These are phyloP conservation scores for Dinoponera quadriceps DNA, from an alignment of 1,140 invertebrate species.

Conservation along the genomic window DNA sequence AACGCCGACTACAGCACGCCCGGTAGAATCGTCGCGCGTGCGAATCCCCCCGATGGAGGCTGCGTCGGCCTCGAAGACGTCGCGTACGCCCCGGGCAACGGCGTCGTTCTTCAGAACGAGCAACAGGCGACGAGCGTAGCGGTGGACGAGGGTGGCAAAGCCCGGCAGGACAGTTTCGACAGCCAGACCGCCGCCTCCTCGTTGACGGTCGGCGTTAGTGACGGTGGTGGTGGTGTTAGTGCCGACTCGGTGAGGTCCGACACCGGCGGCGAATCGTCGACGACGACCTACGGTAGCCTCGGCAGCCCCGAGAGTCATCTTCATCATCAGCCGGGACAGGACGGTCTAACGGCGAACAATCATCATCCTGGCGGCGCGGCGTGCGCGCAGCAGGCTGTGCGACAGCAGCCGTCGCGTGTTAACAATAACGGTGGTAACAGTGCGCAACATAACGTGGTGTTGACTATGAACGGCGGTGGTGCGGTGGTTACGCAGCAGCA, in stretches of 20 bases:
- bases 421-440: constrained; percentile 65
- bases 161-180: constrained; percentile 69
- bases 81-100: constrained; percentile 58
- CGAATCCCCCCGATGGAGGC: constrained; percentile 50
- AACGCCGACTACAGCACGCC: constrained; percentile 34
- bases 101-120: constrained; percentile 62
- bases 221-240: constrained; percentile 45
- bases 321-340: constrained; percentile 63
- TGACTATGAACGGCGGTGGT: constrained; percentile 76
- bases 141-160: constrained; percentile 63
- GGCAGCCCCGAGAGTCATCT: constrained; percentile 82
- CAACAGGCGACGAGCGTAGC: constrained; percentile 56
- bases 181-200: constrained; percentile 55
- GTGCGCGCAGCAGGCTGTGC: constrained; percentile 82
- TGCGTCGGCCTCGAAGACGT: constrained; percentile 64
- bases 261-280: constrained; percentile 81
- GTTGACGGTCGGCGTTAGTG: constrained; percentile 51
- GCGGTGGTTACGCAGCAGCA: constrained; percentile 70
- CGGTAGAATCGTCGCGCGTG: constrained; percentile 43
- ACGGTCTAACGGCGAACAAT: constrained; percentile 43
- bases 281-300: constrained; percentile 81
- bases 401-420: constrained; percentile 66
- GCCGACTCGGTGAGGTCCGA: constrained; percentile 83
- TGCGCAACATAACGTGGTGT: constrained; percentile 75
- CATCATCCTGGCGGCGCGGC: constrained; percentile 72